Evolutionary conservation across 1,140 invertebrate species (phyloP).

Genomic region (Lordiphosa stackelbergi): DNA sequence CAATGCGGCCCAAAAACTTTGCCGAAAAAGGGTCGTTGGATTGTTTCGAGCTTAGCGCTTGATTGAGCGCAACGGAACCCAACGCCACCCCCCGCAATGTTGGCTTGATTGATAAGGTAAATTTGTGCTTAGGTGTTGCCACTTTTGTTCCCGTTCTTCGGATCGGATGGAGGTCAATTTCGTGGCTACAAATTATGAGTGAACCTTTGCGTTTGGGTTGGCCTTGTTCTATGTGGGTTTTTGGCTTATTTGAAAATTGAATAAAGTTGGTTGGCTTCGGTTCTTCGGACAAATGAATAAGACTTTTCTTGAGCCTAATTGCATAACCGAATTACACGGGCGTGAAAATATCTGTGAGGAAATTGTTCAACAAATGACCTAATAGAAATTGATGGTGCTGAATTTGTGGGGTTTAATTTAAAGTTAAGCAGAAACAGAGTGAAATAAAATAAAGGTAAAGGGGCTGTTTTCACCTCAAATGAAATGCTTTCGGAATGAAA

Average conservation of each 20-base stretch:
- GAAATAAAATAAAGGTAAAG: too few relatives aligned
- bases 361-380: slow-evolving; percentile 9
- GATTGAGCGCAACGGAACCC: slow-evolving; percentile 52
- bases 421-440: too few relatives aligned
- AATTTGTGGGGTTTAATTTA: too few relatives aligned
- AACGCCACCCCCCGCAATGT: slow-evolving; percentile 4
- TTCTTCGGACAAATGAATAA: slow-evolving; percentile 19
- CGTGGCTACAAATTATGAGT: slow-evolving; percentile 40
- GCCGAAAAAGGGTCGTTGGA: slow-evolving; percentile 37
- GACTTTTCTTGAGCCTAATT: slow-evolving; percentile 25
- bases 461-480: too few relatives aligned
- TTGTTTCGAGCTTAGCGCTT: slow-evolving; percentile 49
- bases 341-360: slow-evolving; percentile 9
- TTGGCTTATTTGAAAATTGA: slow-evolving; percentile 31
- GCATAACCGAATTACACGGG: slow-evolving; percentile 31
- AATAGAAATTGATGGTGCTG: slow-evolving; percentile 11
- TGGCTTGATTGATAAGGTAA: slow-evolving; percentile 60
- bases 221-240: neutral
- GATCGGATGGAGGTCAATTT: slow-evolving; percentile 7
- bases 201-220: slow-evolving; percentile 16
- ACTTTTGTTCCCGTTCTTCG: slow-evolving; percentile 13
- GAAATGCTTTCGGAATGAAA: too few relatives aligned
- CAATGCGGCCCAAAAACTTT: slow-evolving; percentile 42
- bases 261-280: slow-evolving; percentile 18
- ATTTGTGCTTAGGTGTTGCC: slow-evolving; percentile 40